phyloP scores from a whole-genome alignment of 2,113 vertebrate genomes.

The Phalacrocorax brasilianus region DNA sequence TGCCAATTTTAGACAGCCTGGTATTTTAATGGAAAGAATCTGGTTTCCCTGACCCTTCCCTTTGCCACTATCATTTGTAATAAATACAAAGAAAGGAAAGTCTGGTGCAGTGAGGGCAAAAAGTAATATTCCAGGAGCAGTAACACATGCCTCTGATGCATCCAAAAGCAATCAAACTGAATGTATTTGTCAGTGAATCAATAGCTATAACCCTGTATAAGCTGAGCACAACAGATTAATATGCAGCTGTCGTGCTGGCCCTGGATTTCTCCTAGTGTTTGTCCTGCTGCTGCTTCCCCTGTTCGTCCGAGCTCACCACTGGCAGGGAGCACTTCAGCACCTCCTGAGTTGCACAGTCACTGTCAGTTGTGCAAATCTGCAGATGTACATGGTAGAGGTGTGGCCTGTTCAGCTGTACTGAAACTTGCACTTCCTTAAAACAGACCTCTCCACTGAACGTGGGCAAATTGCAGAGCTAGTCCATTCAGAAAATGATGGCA shows the following conservation, averaged over 20 bases:
- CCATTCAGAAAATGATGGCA: neutral
- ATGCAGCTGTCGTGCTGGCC: neutral
- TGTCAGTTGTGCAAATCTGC: accelerated
- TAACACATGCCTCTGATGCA: neutral
- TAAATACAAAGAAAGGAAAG: neutral
- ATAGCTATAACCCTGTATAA: neutral
- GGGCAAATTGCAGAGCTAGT: neutral
- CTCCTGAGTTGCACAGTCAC: neutral
- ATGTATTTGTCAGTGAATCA: neutral
- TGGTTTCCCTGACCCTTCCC: neutral
- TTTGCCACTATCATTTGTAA: neutral
- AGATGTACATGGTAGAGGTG: accelerated
- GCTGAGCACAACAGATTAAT: neutral
- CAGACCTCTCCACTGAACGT: neutral
- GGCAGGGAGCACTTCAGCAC: neutral
- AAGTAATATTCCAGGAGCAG: neutral
- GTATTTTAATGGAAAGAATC: neutral
- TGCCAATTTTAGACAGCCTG: neutral
- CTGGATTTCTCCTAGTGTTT: neutral
- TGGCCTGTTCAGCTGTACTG: neutral
- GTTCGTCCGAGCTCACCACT: neutral
- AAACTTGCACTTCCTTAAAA: neutral
- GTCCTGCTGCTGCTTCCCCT: neutral
- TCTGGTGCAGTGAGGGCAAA: neutral
- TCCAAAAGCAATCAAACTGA: neutral